Evolutionary conservation across 2,888 invertebrate genomes (phyloP), one percentile per base, ranked within the genome.

Genomic region (Tetragonula carbonaria): DNA sequence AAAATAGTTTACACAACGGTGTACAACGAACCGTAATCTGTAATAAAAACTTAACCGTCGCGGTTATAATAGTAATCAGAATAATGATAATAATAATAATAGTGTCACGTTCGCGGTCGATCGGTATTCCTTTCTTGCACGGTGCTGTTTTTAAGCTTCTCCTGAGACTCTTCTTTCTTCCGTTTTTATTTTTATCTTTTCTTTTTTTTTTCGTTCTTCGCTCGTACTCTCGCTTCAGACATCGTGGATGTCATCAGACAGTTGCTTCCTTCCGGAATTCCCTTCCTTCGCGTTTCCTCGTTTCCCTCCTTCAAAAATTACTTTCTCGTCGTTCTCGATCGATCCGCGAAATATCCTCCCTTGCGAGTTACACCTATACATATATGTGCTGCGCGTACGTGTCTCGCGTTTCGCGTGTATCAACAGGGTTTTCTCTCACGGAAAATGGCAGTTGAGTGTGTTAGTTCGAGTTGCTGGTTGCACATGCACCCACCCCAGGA

Each of bases 401-500:
- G 50, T 71, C 11, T 76, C 63, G 55, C 81, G 79, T 71, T 11
- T 76, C 63, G 55, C 81, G 78, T 55, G 63, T 38, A 50, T 70
- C 8, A 11, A 38, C 85, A 67, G 85, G 74, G 85, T 50, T 33
- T 45, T 74, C 59, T 80, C 77, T 68, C 68, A 77, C 73, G 80
- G 80, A 82, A 45, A 78, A 88, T 90, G 90, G 90, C 90, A 90
- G 90, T 90, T 76, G 80, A 90, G 73, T 82, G 79, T 87, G 72
- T 86, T 45, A 74, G 77, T 88, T 87, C 70, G 80, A 90, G 85
- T 89, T 88, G 86, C 87, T 84, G 90, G 90, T 90, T 92, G 92
- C 91, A 92, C 93, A 94, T 94, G 94, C 94, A 93, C 93, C 94
- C 87, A 92, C 90, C 92, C 92, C 93, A 91, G 93, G 93, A 94